These are phyloP conservation scores for Bombus picipes DNA, from an alignment of 1,140 invertebrate genomes.

Conservation along the genomic window DNA sequence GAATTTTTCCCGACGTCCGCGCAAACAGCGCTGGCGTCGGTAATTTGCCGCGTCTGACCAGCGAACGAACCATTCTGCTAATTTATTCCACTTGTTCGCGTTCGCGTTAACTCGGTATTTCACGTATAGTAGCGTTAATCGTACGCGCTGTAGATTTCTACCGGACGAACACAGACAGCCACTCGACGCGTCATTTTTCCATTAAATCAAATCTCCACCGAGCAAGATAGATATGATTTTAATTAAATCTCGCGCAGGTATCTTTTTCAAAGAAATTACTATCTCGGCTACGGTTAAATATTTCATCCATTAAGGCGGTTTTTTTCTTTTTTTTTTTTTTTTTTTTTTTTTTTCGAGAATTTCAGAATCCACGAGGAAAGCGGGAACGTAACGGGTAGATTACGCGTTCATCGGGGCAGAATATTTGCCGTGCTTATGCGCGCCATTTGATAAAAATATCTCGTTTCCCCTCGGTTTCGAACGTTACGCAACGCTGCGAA, in stretches of 20 bases:
- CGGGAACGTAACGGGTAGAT: neutral
- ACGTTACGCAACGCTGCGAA: too few species aligned
- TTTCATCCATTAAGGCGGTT: slow-evolving; percentile 46
- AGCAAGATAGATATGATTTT: slow-evolving; percentile 22
- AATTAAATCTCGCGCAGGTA: slow-evolving; percentile 50
- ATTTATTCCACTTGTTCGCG: neutral
- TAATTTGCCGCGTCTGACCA: neutral
- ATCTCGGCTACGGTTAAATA: slow-evolving; percentile 26
- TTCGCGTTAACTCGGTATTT: neutral
- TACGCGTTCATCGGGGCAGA: neutral
- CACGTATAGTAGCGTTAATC: neutral
- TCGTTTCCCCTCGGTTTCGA: neutral
- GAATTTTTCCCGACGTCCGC: neutral
- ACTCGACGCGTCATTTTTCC: neutral
- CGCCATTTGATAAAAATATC: neutral
- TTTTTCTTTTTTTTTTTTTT: slow-evolving; percentile 48
- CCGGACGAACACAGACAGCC: neutral
- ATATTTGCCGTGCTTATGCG: neutral
- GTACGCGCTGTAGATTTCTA: neutral
- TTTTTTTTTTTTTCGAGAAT: slow-evolving; percentile 12
- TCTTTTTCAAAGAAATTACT: slow-evolving; percentile 38
- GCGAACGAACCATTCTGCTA: neutral
- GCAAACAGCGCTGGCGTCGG: too few species aligned
- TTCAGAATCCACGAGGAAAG: neutral
- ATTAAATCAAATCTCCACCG: slow-evolving; percentile 34